These are phyloP conservation scores for Aspidoscelis tigris DNA, from an alignment of 2,113 vertebrate genomes.

Conservation along the genomic window DNA sequence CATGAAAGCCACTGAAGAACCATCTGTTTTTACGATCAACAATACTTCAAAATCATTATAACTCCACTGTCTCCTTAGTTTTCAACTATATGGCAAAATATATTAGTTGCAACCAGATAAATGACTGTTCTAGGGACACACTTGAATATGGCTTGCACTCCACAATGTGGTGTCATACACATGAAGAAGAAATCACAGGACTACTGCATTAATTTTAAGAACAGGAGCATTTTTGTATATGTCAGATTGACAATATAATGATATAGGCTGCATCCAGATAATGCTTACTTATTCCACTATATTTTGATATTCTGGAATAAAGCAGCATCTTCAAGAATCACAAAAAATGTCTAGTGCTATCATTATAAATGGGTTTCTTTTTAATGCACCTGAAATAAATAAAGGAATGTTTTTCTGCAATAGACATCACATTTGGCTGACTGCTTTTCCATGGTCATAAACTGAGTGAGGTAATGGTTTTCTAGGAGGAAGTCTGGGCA, in stretches of 20 bases:
- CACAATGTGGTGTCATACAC: not conserved
- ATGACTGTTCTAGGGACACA: not conserved
- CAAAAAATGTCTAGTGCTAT: not conserved
- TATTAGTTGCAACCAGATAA: not conserved
- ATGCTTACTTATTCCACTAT: too few relatives aligned
- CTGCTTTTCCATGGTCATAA: not conserved
- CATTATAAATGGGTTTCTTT: not conserved
- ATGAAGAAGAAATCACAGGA: not conserved
- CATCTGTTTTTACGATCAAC: conserved; percentile 33
- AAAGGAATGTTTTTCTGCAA: not conserved
- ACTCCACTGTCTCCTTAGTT: conserved; percentile 6
- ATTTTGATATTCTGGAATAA: too few relatives aligned
- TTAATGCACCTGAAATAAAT: not conserved
- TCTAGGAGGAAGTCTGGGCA: too few relatives aligned
- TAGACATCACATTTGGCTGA: not conserved
- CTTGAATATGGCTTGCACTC: not conserved
- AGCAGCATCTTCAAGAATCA: not conserved
- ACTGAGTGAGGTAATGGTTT: not conserved
- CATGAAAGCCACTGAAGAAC: conserved; percentile 28
- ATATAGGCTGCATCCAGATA: too few relatives aligned
- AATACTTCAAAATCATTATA: conserved; percentile 38
- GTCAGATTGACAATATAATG: not conserved
- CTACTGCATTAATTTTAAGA: not conserved
- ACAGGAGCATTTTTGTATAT: not conserved
- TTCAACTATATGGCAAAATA: conserved; percentile 2